A percentile compares a stretch with the other conserved stretches of the same genome.
Conservation (phyloP, 1,140 invertebrate genomes). For the Caerostris extrusa region DNA sequence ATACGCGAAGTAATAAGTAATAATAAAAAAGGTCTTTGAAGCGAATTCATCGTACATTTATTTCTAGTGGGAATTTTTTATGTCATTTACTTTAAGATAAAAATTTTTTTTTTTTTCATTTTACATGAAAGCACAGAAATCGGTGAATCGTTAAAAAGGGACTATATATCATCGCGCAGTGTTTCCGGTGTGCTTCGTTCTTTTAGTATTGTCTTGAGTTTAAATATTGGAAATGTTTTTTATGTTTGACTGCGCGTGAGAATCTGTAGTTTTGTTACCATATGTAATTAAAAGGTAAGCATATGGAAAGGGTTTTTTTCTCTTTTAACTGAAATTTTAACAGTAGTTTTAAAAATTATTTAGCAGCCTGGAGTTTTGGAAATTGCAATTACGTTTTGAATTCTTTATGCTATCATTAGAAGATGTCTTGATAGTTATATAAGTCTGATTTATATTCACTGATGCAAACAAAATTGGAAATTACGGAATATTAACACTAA, state of each 20-base stretch:
- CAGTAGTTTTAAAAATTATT: no score
- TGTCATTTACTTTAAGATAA: not conserved
- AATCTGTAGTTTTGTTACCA: not conserved
- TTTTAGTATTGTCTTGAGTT: not conserved
- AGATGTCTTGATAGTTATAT: no score
- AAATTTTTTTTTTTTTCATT: not conserved
- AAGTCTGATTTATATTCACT: no score
- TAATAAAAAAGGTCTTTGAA: not conserved
- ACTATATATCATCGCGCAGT: not conserved
- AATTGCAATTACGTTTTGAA: no score
- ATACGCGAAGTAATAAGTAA: not conserved
- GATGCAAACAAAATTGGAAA: no score
- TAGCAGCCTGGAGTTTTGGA: no score
- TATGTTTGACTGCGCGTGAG: not conserved
- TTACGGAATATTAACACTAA: no score
- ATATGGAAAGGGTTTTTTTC: not conserved
- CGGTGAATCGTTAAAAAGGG: not conserved
- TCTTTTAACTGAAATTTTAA: no score
- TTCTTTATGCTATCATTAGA: no score
- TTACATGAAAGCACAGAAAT: not conserved
- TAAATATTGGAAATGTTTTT: conserved; percentile 26
- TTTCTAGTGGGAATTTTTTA: not conserved
- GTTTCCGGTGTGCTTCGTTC: not conserved
- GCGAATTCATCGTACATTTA: not conserved
- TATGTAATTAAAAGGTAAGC: not conserved